Conservation (phyloP, 2,888 invertebrate genomes). For the Limnephilus auricula region DNA sequence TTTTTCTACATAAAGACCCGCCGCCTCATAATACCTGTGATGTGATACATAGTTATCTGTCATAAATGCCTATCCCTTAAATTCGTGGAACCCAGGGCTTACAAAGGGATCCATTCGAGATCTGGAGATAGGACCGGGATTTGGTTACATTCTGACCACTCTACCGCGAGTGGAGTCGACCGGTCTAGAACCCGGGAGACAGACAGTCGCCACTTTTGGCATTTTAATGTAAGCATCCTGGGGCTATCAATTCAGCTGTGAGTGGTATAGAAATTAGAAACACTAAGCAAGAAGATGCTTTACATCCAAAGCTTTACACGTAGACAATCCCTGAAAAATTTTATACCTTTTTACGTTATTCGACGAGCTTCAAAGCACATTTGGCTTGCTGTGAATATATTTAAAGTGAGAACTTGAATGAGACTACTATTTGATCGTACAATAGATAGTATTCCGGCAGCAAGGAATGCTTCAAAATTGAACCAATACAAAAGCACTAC, state of each 20-base stretch:
- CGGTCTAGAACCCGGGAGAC: slow-evolving; percentile 64
- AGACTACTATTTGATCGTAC: not conserved
- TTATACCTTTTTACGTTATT: not conserved
- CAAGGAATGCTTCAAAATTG: not conserved
- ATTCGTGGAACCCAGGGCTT: slow-evolving; percentile 54
- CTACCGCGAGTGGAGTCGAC: slow-evolving; percentile 60
- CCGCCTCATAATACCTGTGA: slow-evolving; percentile 49
- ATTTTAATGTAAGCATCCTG: slow-evolving; percentile 48
- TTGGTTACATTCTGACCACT: slow-evolving; percentile 59
- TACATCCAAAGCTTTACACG: not conserved
- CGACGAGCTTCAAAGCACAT: not conserved
- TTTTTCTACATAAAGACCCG: slow-evolving; percentile 48
- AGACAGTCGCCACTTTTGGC: slow-evolving; percentile 63
- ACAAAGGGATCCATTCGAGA: slow-evolving; percentile 29
- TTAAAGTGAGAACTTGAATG: slow-evolving; percentile 30
- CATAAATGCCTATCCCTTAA: slow-evolving; percentile 63
- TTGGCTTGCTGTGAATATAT: not conserved
- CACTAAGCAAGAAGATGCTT: not conserved
- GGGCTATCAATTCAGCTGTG: not conserved
- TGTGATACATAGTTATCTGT: slow-evolving; percentile 65
- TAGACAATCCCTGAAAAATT: not conserved
- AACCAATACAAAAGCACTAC: not conserved
- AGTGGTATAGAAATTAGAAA: not conserved
- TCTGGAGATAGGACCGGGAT: slow-evolving; percentile 13
- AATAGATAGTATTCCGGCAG: not conserved